A percentile compares a stretch with the other conserved stretches of the same genome.
These are phyloP conservation scores for Escarpia spicata DNA, from an alignment of 2,888 invertebrate species.

Conservation along the genomic window DNA sequence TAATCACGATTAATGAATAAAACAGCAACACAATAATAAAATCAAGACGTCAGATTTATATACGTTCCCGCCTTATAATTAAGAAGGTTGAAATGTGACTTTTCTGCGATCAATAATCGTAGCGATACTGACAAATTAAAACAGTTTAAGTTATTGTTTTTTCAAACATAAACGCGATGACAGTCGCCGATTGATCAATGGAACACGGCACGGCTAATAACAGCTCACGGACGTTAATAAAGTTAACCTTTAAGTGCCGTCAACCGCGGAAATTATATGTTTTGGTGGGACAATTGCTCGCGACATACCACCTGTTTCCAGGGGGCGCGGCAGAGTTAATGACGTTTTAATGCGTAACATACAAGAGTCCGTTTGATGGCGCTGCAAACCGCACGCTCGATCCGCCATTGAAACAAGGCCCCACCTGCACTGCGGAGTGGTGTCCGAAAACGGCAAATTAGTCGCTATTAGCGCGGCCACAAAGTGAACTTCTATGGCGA, in stretches of 20 bases:
- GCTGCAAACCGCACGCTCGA: background rate
- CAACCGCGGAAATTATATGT: conserved; percentile 11
- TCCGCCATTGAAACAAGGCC: background rate
- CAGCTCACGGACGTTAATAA: background rate
- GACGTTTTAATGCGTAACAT: background rate
- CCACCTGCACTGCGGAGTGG: background rate
- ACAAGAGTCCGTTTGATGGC: background rate
- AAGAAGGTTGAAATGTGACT: background rate
- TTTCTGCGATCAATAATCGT: background rate
- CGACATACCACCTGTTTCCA: background rate
- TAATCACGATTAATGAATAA: conserved; percentile 1
- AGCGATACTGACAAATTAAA: conserved; percentile 5
- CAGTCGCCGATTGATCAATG: background rate
- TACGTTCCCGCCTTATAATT: background rate
- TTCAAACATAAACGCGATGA: background rate
- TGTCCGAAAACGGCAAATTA: background rate
- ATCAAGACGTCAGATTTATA: background rate
- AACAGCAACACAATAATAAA: conserved; percentile 5
- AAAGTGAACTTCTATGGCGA: background rate
- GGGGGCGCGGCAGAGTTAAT: background rate
- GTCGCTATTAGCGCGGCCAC: background rate
- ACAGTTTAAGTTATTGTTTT: conserved; percentile 8
- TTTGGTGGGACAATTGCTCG: conserved; percentile 1
- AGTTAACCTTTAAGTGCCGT: conserved; percentile 14
- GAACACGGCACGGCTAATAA: background rate